Evolutionary conservation across 1,140 invertebrate genomes (phyloP).

Genomic region (Tetranychus cinnabarinus): DNA sequence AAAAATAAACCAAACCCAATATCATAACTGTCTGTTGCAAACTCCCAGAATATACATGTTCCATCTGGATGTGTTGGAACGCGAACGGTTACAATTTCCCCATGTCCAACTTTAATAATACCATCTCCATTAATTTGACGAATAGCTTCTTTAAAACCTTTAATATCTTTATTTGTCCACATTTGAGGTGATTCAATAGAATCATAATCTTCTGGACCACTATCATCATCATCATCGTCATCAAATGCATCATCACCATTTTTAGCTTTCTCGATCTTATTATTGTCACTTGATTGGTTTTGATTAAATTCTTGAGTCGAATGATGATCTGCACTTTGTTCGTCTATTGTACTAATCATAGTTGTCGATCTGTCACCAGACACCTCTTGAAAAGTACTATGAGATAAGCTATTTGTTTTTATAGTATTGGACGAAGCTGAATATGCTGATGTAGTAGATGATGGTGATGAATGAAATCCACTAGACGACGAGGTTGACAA

Average conservation of each 20-base stretch:
- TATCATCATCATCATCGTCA: background rate
- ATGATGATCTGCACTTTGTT: background rate
- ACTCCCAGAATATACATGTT: constrained; percentile 94
- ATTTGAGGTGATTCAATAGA: constrained; percentile 39
- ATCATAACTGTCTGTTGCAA: constrained; percentile 93
- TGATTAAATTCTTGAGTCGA: background rate
- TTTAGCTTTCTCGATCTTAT: background rate
- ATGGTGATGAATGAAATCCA: too few relatives aligned
- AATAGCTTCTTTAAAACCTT: constrained; percentile 70
- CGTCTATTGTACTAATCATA: background rate
- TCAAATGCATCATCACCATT: background rate
- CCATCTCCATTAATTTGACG: constrained; percentile 59
- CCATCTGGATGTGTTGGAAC: constrained; percentile 92
- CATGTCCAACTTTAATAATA: constrained; percentile 83
- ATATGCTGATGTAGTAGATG: too few relatives aligned
- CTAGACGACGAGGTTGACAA: too few relatives aligned
- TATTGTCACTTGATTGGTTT: background rate
- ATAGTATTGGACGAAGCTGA: too few relatives aligned
- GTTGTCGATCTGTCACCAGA: background rate
- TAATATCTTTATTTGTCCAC: constrained; percentile 81
- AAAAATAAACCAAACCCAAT: constrained; percentile 97
- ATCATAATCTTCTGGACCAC: background rate
- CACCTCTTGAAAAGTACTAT: too few relatives aligned
- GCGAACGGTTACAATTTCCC: constrained; percentile 86
- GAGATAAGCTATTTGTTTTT: too few relatives aligned